Conservation (phyloP, 2,888 invertebrate genomes). For the Lithophane leautieri region DNA sequence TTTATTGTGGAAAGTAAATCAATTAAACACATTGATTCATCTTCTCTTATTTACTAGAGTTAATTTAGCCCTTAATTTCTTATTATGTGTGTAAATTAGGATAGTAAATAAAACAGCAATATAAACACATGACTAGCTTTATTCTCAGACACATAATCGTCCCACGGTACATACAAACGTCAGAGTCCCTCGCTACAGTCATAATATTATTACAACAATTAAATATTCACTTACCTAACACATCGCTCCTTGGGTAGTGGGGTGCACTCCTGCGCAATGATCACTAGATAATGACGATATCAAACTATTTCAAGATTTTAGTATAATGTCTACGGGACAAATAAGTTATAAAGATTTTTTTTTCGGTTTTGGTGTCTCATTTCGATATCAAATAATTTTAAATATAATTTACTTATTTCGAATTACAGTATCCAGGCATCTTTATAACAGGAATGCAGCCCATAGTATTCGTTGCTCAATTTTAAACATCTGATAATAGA, state of each 20-base stretch:
- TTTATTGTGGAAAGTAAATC: conserved; percentile 4
- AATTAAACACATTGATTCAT: background rate
- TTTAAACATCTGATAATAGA: conserved; percentile 80
- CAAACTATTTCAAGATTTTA: background rate
- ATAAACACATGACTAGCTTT: conserved; percentile 90
- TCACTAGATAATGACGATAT: conserved; percentile 44
- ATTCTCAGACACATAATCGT: conserved; percentile 83
- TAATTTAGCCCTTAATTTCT: conserved; percentile 7
- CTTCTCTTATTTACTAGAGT: background rate
- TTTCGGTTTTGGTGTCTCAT: background rate
- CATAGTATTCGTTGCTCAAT: conserved; percentile 79
- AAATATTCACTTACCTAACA: conserved; percentile 75
- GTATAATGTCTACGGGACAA: background rate
- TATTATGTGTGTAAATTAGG: background rate
- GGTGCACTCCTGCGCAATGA: conserved; percentile 71
- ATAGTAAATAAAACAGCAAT: conserved; percentile 75
- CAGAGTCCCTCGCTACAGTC: conserved; percentile 70
- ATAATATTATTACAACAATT: conserved; percentile 78
- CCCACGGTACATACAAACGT: conserved; percentile 69
- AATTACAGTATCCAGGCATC: conserved; percentile 6
- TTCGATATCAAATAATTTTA: background rate
- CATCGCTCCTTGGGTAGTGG: conserved; percentile 64
- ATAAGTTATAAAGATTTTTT: background rate
- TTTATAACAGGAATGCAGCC: conserved; percentile 74
- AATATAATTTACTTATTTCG: conserved; percentile 9